Evolutionary conservation across 2,888 invertebrate genomes (phyloP), one percentile per base, ranked within the genome.

Genomic region (Nomada fabriciana): DNA sequence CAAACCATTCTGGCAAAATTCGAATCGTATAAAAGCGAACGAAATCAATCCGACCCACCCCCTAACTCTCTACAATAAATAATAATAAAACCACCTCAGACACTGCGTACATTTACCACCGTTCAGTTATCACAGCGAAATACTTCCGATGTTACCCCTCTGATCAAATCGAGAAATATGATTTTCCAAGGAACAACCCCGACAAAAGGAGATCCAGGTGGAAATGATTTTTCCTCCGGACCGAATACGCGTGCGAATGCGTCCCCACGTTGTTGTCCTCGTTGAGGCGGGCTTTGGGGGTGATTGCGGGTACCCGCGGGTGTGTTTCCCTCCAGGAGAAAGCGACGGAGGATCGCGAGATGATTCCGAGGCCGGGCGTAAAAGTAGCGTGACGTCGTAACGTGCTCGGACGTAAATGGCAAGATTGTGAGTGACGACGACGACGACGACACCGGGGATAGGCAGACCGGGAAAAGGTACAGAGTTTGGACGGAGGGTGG

Each of bases 351-450:
- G 52, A 77, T 73, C 75, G 43, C 50, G 53, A 43, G 69, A 69
- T 73, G 76, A 85, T 76, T 64, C 68, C 73, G 69, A 71, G 64
- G 69, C 63, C 18, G 20, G 36, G 42, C 70, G 73, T 75, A 70
- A 74, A 81, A 77, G 57, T 50, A 18, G 67, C 65, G 73, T 15
- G 74, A 67, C 73, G 68, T 65, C 23, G 74, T 65, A 82, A 77
- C 70, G 64, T 29, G 71, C 73, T 75, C 20, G 74, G 64, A 86
- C 74, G 79, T 88, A 88, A 87, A 86, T 80, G 84, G 76, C 71
- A 72, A 82, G 67, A 69, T 75, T 53, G 76, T 73, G 67, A 60
- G 61, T 52, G 73, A 69, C 60, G 7, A 36, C 36, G 29, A 29
- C 7, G 29, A 29, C 29, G 36, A 63, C 53, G 77, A 47, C 57